A percentile compares a stretch with the other conserved stretches of the same genome.
phyloP scores from a whole-genome alignment of 2,888 invertebrate genomes.

The Tetheella fluctuosa region DNA sequence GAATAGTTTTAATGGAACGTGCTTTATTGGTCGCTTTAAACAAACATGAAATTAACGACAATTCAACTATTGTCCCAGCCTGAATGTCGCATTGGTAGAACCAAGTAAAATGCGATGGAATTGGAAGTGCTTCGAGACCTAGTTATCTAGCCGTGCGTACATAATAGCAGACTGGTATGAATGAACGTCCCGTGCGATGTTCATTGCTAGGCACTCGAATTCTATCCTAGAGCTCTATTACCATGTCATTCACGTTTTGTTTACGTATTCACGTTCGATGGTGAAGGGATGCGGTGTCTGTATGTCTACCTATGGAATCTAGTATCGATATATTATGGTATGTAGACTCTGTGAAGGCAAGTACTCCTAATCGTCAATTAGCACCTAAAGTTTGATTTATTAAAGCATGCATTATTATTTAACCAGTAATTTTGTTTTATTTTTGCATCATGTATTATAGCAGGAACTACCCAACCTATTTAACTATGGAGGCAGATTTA shows the following conservation, averaged over 20 bases:
- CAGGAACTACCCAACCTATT: constrained; percentile 10
- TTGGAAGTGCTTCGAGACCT: constrained; percentile 14
- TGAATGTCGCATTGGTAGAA: not conserved
- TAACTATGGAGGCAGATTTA: constrained; percentile 9
- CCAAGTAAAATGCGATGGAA: not conserved
- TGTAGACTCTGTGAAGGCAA: no score
- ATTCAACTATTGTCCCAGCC: not conserved
- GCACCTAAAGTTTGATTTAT: no score
- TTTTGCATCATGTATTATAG: constrained; percentile 3
- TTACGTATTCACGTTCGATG: not conserved
- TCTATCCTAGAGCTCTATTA: constrained; percentile 4
- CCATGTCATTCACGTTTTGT: constrained; percentile 14
- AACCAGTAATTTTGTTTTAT: not conserved
- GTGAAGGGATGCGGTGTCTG: not conserved
- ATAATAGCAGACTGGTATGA: constrained; percentile 26
- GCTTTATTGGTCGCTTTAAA: not conserved
- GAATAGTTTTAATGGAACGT: no score
- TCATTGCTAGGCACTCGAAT: constrained; percentile 16
- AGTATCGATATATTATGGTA: not conserved
- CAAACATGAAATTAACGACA: not conserved
- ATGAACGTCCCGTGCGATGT: constrained; percentile 30
- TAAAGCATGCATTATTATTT: not conserved
- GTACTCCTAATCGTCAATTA: no score
- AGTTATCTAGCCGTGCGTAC: constrained; percentile 19
- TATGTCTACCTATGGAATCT: not conserved